Evolutionary conservation across 2,888 invertebrate genomes (phyloP).

Genomic region (Atethmia centrago): DNA sequence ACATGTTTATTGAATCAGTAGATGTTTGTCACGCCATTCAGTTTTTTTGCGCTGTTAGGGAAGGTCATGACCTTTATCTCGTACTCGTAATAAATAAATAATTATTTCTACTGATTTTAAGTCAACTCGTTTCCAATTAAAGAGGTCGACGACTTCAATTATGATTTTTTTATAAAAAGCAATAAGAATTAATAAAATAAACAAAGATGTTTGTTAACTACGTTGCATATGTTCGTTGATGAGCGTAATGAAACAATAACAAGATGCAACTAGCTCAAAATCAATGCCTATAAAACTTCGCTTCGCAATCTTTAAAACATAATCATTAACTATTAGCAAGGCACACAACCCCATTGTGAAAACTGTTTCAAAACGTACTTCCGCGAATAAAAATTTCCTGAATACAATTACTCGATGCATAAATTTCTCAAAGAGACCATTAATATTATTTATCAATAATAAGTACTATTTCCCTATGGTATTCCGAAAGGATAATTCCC

Average conservation of each 20-base stretch:
- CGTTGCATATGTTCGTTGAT: not conserved
- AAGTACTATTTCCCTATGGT: not conserved
- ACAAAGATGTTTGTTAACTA: conserved; percentile 27
- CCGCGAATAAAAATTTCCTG: too few relatives aligned
- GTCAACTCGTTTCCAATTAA: conserved; percentile 11
- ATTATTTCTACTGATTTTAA: conserved; percentile 3
- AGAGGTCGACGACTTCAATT: not conserved
- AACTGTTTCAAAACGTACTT: not conserved
- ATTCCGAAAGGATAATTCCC: not conserved
- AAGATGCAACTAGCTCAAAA: conserved; percentile 1
- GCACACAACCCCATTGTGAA: not conserved
- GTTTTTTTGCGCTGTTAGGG: not conserved
- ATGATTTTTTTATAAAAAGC: conserved; percentile 25
- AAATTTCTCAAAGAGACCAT: not conserved
- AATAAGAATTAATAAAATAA: conserved; percentile 11
- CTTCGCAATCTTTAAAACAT: conserved; percentile 21
- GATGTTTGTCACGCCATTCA: not conserved
- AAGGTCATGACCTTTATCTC: not conserved
- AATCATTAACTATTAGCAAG: not conserved
- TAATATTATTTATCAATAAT: not conserved
- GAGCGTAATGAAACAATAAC: conserved; percentile 22
- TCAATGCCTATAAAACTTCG: conserved; percentile 35
- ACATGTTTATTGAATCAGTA: conserved; percentile 16
- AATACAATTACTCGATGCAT: not conserved
- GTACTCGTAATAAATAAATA: not conserved